Base-by-base conservation (phyloP, 64 coral and sea anemone species). In the Dendronephthya gigantea region DNA sequence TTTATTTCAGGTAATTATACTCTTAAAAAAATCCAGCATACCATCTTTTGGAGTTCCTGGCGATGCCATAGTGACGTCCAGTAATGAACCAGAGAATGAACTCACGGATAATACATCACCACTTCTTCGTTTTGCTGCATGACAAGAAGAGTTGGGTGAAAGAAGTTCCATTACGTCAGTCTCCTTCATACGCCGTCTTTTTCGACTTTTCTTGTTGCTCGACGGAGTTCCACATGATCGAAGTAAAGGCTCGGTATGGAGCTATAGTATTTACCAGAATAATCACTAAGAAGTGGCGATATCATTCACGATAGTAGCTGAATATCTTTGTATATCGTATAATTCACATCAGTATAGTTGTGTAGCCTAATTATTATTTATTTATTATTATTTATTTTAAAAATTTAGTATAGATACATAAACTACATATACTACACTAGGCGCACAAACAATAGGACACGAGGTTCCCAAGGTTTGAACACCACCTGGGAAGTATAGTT, bases 61-160 rank as follows among this genome's bases (percentile, higher is more conserved):
- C 7, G 94, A 93, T 14, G 90, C 87, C 0, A 97, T 85, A 1
- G 94, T 88, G 66, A 83, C 51, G 40, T 96, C 94, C 23, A 96
- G 83, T 11, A 93, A 79, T 23, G 91, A 97, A 14, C 89, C 92
- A 41, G 94, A 97, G 19, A 89, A 49, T 15, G 72, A 79, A 35
- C 32, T 79, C 30, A 79, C 72, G 9, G 94, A 97, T 14, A 97
- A 87, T 23, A 90, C 52, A 81, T 97, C 94, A 45, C 92, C 90
- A 56, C 94, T 97, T 79, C 89, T 93, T 31, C 94, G 74, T 84
- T 97, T 97, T 36, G 65, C 70, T 48, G 86, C 88, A 36, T 93
- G 90, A n/a, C 92, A 85, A 68, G 94, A 91, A 31, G 94, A 96
- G 48, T 93, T 88, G 70, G 94, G 94, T 22, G 94, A 97, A 9